A percentile compares a stretch with the other conserved stretches of the same genome.
These are phyloP conservation scores for Actinia equina DNA, from an alignment of 64 coral and sea anemone species.

Conservation along the genomic window DNA sequence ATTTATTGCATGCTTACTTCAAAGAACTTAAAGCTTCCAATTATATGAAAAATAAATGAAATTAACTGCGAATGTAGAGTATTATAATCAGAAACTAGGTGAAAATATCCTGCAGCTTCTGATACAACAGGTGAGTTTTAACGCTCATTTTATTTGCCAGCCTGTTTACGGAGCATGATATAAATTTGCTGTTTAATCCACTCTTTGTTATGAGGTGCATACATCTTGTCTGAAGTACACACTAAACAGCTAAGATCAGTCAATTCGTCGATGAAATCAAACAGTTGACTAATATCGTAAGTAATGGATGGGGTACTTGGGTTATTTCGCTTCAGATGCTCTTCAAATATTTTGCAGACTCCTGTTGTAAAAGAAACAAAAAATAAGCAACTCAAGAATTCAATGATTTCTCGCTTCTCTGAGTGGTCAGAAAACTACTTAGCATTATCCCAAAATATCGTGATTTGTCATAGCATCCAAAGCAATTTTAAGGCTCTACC, in stretches of 20 bases:
- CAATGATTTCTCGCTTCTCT: no score
- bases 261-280: slow-evolving; percentile 92
- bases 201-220: slow-evolving; percentile 90
- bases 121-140: neutral
- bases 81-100: no score
- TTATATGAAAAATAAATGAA: no score
- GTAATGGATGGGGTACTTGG: slow-evolving; percentile 96
- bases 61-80: no score
- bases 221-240: slow-evolving; percentile 54
- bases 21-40: no score
- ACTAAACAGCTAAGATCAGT: slow-evolving; percentile 88
- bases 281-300: slow-evolving; percentile 97
- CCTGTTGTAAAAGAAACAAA: slow-evolving; percentile 45
- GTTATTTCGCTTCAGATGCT: slow-evolving; percentile 91
- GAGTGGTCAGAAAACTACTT: no score
- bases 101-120: no score
- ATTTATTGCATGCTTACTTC: no score
- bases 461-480: no score
- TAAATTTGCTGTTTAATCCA: slow-evolving; percentile 99
- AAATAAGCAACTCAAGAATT: neutral
- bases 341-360: slow-evolving; percentile 99
- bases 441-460: no score
- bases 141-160: slow-evolving; percentile 85
- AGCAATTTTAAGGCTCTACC: no score
- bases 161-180: slow-evolving; percentile 90